A percentile compares a stretch with the other conserved stretches of the same genome.
Evolutionary conservation across 2,797 vertebrate species (phyloP).

Genomic region (Semaprochilodus insignis): DNA sequence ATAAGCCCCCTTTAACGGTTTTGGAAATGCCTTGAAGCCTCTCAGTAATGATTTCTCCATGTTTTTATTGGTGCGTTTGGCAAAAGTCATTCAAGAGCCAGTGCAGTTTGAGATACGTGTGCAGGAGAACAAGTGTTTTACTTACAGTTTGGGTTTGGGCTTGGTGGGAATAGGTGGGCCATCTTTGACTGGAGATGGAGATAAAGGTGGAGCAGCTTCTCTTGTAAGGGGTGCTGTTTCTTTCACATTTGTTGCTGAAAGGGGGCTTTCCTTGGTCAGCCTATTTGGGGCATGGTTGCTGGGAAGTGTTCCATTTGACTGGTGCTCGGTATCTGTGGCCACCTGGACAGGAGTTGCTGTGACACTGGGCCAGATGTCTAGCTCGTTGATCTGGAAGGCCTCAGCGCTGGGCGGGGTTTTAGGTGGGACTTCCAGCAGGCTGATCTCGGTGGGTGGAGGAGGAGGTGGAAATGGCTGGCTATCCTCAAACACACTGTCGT

Average conservation of each 20-base stretch:
- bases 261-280: constrained; percentile 67
- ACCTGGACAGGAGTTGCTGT: constrained; percentile 74
- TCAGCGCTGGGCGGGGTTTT: constrained; percentile 77
- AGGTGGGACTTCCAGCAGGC: constrained; percentile 85
- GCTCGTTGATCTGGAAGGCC: constrained; percentile 77
- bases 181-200: constrained; percentile 81
- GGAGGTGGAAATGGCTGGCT: constrained; percentile 82
- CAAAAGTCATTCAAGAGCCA: not conserved
- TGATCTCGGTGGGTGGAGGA: constrained; percentile 84
- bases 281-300: constrained; percentile 75
- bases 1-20: not conserved
- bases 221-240: constrained; percentile 39
- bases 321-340: constrained; percentile 60
- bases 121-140: constrained; percentile 64
- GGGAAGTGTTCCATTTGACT: constrained; percentile 70
- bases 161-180: constrained; percentile 90
- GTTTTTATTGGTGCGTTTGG: no score
- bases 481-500: constrained; percentile 80
- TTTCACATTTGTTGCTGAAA: constrained; percentile 53
- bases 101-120: not conserved
- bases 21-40: not conserved
- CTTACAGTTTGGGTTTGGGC: constrained; percentile 98
- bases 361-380: constrained; percentile 80
- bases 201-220: constrained; percentile 45
- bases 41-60: no score